Evolutionary conservation across 2,888 invertebrate genomes (phyloP).

Genomic region (Tinea trinotella): DNA sequence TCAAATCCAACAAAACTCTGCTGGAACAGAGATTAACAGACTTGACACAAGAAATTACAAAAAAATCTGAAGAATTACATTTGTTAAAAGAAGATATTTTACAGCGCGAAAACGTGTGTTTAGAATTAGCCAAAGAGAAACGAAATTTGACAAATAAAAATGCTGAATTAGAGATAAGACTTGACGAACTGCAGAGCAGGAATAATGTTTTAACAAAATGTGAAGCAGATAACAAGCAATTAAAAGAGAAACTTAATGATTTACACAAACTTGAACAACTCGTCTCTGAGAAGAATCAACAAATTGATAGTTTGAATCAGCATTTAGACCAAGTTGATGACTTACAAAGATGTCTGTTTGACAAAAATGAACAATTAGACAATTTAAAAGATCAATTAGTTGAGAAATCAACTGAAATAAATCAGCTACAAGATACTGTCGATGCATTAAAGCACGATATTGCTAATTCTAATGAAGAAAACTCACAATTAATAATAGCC

Average conservation of each 20-base stretch:
- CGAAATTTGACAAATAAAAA: constrained; percentile 60
- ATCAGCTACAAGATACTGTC: constrained; percentile 51
- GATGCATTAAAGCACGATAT: constrained; percentile 47
- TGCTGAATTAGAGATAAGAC: constrained; percentile 64
- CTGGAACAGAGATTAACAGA: constrained; percentile 72
- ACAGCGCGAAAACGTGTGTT: constrained; percentile 71
- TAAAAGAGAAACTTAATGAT: constrained; percentile 61
- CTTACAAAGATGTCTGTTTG: constrained; percentile 61
- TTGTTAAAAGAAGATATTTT: constrained; percentile 70
- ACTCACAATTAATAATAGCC: constrained; percentile 43
- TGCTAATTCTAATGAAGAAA: constrained; percentile 53
- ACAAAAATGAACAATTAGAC: constrained; percentile 62
- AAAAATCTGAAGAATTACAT: constrained; percentile 66
- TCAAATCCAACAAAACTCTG: constrained; percentile 63
- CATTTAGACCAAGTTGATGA: constrained; percentile 62
- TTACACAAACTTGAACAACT: constrained; percentile 65
- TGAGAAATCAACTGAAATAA: constrained; percentile 53
- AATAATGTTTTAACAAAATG: constrained; percentile 47
- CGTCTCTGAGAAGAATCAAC: constrained; percentile 68
- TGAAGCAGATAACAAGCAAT: constrained; percentile 55
- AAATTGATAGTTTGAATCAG: constrained; percentile 65
- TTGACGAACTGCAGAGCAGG: constrained; percentile 58
- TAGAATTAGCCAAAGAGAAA: constrained; percentile 72
- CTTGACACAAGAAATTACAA: constrained; percentile 66
- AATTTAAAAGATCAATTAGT: constrained; percentile 60